Conservation (phyloP, 2,113 vertebrate species). For the Labrus mixtus region DNA sequence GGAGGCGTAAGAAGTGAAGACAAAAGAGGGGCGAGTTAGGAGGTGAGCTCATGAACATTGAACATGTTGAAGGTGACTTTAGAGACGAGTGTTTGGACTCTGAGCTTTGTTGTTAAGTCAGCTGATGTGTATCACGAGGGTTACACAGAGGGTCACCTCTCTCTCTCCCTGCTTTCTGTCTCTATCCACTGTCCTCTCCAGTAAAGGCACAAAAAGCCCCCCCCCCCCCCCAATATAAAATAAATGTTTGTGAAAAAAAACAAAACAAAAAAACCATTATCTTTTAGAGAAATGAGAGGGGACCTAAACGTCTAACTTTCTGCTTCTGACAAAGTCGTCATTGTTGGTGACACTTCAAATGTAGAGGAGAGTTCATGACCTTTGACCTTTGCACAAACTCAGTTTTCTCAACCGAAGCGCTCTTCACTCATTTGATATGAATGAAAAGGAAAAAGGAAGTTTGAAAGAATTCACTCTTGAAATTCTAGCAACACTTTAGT, state of each 20-base stretch:
- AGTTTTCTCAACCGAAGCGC: slow-evolving; percentile 19
- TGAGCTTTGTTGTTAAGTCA: background rate
- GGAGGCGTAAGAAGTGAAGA: slow-evolving; percentile 8
- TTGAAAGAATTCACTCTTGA: slow-evolving; percentile 1
- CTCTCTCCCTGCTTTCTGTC: no score
- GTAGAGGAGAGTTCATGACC: slow-evolving; percentile 9
- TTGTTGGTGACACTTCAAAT: background rate
- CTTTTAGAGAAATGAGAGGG: no score
- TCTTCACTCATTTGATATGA: slow-evolving; percentile 28
- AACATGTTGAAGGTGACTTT: background rate
- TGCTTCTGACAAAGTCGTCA: background rate
- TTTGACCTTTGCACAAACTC: slow-evolving; percentile 31
- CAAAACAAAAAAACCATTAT: no score
- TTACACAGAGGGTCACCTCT: no score
- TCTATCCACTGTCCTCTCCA: no score
- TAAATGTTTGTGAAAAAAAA: no score
- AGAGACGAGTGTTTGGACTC: background rate
- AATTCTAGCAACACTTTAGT: slow-evolving; percentile 4
- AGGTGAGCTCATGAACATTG: slow-evolving; percentile 21
- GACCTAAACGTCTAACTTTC: no score
- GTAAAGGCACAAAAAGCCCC: no score
- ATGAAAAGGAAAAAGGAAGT: slow-evolving; percentile 43
- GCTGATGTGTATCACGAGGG: no score
- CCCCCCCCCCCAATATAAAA: no score
- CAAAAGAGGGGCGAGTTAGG: slow-evolving; percentile 3